Evolutionary conservation across 2,888 invertebrate species (phyloP).

Genomic region (Microctonus brassicae): DNA sequence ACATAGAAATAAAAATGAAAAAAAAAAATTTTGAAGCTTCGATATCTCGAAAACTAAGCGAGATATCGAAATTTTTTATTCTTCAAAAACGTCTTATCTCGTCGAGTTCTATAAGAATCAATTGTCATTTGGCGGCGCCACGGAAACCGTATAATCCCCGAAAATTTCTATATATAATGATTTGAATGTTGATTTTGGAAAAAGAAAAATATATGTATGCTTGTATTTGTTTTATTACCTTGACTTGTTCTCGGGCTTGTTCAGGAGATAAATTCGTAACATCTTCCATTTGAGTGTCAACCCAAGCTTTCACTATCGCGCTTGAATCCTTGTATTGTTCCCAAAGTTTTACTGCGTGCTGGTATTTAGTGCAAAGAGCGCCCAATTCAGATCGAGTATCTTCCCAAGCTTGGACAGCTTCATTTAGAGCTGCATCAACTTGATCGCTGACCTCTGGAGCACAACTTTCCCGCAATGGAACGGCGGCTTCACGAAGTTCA

Average conservation of each 20-base stretch:
- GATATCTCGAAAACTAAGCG: no score
- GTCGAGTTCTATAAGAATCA: no score
- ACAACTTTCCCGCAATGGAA: conserved; percentile 79
- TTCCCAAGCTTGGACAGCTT: conserved; percentile 84
- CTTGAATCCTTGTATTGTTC: conserved; percentile 84
- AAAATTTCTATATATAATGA: no score
- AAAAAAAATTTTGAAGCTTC: no score
- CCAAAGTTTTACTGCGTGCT: conserved; percentile 87
- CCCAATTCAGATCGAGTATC: conserved; percentile 84
- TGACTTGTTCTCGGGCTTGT: conserved; percentile 79
- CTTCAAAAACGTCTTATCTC: no score
- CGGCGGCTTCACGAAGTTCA: conserved; percentile 79
- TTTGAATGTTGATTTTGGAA: no score
- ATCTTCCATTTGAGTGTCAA: conserved; percentile 81
- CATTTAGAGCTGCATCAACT: conserved; percentile 82
- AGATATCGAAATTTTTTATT: no score
- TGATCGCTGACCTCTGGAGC: conserved; percentile 80
- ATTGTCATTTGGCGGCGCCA: no score
- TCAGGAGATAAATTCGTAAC: conserved; percentile 80
- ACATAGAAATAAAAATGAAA: no score
- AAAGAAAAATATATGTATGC: no score
- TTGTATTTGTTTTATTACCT: conserved; percentile 73
- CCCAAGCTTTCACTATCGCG: conserved; percentile 81
- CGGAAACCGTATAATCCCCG: no score
- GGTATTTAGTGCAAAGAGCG: conserved; percentile 83